These are phyloP conservation scores for Oscarella lobularis DNA, from an alignment of 37 sponge, comb jelly and placozoan species.

Conservation along the genomic window DNA sequence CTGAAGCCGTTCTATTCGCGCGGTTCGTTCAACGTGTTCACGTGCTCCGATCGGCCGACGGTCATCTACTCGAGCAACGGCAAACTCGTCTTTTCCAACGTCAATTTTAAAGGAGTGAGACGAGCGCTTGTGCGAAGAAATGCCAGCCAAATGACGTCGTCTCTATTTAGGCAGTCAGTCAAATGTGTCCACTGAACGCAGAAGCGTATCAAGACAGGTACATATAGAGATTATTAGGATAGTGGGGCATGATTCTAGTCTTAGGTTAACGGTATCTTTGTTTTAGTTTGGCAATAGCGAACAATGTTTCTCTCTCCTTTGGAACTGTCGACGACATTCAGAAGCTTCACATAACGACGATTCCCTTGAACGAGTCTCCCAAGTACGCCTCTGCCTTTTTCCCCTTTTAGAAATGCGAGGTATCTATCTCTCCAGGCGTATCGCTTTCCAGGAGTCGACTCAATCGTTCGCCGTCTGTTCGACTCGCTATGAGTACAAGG, in stretches of 20 bases:
- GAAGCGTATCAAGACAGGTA: slow-evolving; percentile 69
- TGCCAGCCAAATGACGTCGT: not conserved
- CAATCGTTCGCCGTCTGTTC: slow-evolving; percentile 38
- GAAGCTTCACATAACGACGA: slow-evolving; percentile 81
- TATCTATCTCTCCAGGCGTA: slow-evolving; percentile 22
- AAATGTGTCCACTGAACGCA: slow-evolving; percentile 74
- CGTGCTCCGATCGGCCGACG: slow-evolving; percentile 88
- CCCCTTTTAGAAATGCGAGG: not conserved
- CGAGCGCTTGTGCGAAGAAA: not conserved
- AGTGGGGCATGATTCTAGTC: not conserved
- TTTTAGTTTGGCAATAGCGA: slow-evolving; percentile 62
- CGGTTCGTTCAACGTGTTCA: slow-evolving; percentile 60
- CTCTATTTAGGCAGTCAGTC: slow-evolving; percentile 48
- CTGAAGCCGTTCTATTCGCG: slow-evolving; percentile 53
- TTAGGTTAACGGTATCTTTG: not conserved
- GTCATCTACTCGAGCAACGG: slow-evolving; percentile 77
- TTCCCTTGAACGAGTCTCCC: slow-evolving; percentile 74
- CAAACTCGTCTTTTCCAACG: slow-evolving; percentile 88
- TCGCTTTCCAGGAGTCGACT: slow-evolving; percentile 55
- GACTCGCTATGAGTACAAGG: slow-evolving; percentile 9
- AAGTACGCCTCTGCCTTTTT: not conserved
- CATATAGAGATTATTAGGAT: not conserved
- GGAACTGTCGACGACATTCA: slow-evolving; percentile 90
- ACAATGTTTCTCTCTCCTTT: slow-evolving; percentile 47
- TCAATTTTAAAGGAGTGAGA: slow-evolving; percentile 55